These are phyloP conservation scores for Pachyseris speciosa DNA, from an alignment of 64 coral and sea anemone genomes.

Conservation along the genomic window DNA sequence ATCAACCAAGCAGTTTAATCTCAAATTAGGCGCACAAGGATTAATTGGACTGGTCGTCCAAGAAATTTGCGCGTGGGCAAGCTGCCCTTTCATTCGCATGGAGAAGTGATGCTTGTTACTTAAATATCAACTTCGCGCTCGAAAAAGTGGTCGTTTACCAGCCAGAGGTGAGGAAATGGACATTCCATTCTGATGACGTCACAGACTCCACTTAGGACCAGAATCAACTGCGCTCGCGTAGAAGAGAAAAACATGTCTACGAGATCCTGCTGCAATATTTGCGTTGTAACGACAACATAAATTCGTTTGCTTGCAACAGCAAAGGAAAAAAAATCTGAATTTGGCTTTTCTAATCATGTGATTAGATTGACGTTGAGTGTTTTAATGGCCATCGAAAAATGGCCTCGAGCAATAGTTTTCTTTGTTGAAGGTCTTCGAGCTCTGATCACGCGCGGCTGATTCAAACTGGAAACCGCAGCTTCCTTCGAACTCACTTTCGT, in stretches of 20 bases:
- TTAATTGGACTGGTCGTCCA: neutral
- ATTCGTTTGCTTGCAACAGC: neutral
- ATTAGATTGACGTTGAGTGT: neutral
- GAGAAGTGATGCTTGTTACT: neutral
- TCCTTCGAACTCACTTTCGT: neutral
- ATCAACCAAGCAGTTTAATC: neutral
- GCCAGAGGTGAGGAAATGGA: neutral
- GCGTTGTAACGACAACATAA: constrained; percentile 1
- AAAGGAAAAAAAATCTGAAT: neutral
- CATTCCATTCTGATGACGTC: constrained; percentile 44
- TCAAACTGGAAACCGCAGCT: neutral
- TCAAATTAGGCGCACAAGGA: neutral
- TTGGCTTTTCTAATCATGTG: neutral
- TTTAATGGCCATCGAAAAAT: neutral
- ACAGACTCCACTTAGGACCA: neutral
- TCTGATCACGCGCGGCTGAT: neutral
- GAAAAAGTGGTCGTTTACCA: neutral
- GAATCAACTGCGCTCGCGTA: neutral
- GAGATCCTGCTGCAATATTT: neutral
- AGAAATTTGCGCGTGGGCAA: neutral
- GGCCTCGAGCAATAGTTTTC: neutral
- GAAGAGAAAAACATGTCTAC: neutral
- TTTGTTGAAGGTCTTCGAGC: neutral
- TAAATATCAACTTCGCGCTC: neutral
- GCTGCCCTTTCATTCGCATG: neutral